Base-by-base conservation (phyloP, 2,888 invertebrate species). In the Venusia cambrica region DNA sequence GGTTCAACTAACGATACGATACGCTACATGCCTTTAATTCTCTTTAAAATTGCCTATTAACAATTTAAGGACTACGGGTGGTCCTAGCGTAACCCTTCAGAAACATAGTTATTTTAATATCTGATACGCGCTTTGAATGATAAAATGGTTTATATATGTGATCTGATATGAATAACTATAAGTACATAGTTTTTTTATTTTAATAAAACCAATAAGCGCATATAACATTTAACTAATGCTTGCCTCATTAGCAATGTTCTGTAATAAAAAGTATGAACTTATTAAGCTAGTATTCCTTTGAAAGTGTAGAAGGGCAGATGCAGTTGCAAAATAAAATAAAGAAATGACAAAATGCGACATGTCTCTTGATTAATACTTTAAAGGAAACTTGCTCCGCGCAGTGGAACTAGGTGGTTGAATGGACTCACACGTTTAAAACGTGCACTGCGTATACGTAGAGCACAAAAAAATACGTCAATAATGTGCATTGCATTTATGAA, bases 331-430 rank as follows among this genome's bases (percentile, higher is more conserved):
- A 65, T 65, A 66, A 69, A 74, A n/a, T n/a, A 70, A 65, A 58
- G 52, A 48, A 57, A 57, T 57, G 45, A 60, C 37, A 55, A 48
- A 60, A 62, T 54, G 51, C 59, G 51, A 73, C 73, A 70, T 60
- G 71, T 55, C 59, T 66, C 70, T 74, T 77, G 73, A 77, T 76
- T 73, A 76, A 74, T 75, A 70, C 74, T 71, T 73, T 73, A 74
- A 78, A 80, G 76, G 78, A 74, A 78, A 77, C 77, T 73, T 75
- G 74, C 50, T 54, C 62, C 45, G 57, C 48, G 48, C n/a, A n/a
- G 52, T 59, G 57, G 50, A 60, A 59, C 66, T 63, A 66, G 65
- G 62, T 56, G 62, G 58, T 48, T 58, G 49, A 54, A 41, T 13
- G 20, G 9, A 28, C 35, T 29, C 32, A 40, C 34, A 29, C 30